Base-by-base conservation (phyloP, 2,113 vertebrate species). In the Bubo scandiacus region DNA sequence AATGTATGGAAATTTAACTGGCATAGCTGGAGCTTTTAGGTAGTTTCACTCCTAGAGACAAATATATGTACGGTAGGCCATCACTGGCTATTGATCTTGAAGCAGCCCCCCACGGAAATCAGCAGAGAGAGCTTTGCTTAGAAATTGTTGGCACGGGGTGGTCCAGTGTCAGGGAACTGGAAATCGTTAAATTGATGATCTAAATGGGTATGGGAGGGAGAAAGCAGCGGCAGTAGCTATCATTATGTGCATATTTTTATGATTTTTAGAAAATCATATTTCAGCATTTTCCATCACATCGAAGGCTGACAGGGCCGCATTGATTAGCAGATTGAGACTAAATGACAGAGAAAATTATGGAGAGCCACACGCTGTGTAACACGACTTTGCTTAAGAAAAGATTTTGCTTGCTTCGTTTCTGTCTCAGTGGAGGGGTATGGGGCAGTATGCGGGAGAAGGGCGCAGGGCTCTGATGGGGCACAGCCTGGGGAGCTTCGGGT, bases 171-270 rank as follows among this genome's bases (percentile, higher is more conserved):
- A 81, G 83, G 93, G 97, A 98, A 96, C 96, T 96, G 95, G 96
- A 97, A 98, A 98, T 98, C 97, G 59, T 98, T 98, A 97, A 93
- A 98, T 66, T 97, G 93, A 98, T 97, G 81, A 92, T 97, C 96
- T 97, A 97, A 98, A 97, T 94, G 97, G 94, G 89, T 68, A 5
- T 7, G 52, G 77, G 47, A 58, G 49, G 75, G 92, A 84, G 75
- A 65, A 80, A 58, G 67, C 7, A 1, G 63, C 3, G 1, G 82
- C 85, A 27, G 87, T 42, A 92, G 87, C 87, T 94, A 91, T 97
- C 94, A 82, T 94, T 93, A 96, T 94, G 95, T 90, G 91, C 84
- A 97, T 96, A 94, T 96, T 97, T 98, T 97, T 98, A 97, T 94
- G 94, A 89, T 91, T 98, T 97, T 94, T 72, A 85, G 92, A 98